Conservation (phyloP, 2,113 vertebrate species). For the Salvator merianae region DNA sequence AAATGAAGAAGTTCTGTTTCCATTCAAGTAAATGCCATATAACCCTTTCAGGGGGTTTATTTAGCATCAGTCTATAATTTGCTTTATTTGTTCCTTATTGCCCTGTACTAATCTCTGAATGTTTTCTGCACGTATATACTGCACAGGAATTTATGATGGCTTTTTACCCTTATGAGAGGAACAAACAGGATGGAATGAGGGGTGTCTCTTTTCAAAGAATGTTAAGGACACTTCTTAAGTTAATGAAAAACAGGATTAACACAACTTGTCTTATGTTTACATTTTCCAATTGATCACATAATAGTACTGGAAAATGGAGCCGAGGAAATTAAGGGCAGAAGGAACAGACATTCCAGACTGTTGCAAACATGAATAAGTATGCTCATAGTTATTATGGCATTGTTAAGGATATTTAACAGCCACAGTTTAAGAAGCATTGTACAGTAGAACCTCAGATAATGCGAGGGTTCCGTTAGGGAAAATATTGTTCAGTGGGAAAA, state of each 20-base stretch:
- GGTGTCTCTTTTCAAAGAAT: not conserved
- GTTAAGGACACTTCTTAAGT: not conserved
- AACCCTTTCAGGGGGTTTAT: not conserved
- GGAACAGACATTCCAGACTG: not conserved
- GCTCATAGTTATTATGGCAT: too few species aligned
- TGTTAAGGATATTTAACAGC: too few species aligned
- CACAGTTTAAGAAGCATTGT: too few species aligned
- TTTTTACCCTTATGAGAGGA: not conserved
- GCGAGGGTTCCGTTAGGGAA: too few species aligned
- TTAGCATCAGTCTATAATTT: not conserved
- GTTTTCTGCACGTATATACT: not conserved
- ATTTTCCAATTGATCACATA: not conserved
- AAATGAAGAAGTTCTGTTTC: not conserved
- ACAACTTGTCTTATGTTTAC: not conserved
- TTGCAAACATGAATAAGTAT: too few species aligned
- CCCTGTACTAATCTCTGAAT: not conserved
- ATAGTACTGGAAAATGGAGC: not conserved
- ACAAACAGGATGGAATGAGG: not conserved
- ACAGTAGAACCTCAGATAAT: too few species aligned
- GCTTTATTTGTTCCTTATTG: slow-evolving; percentile 11
- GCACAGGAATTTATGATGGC: slow-evolving; percentile 5
- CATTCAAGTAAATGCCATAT: not conserved
- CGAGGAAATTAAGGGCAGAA: not conserved
- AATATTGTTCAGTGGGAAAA: too few species aligned
- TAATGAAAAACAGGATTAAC: not conserved